Percentiles rank a stretch among this genome's conserved stretches.
phyloP scores from a whole-genome alignment of 2,113 vertebrate genomes.

The Capreolus pygargus region DNA sequence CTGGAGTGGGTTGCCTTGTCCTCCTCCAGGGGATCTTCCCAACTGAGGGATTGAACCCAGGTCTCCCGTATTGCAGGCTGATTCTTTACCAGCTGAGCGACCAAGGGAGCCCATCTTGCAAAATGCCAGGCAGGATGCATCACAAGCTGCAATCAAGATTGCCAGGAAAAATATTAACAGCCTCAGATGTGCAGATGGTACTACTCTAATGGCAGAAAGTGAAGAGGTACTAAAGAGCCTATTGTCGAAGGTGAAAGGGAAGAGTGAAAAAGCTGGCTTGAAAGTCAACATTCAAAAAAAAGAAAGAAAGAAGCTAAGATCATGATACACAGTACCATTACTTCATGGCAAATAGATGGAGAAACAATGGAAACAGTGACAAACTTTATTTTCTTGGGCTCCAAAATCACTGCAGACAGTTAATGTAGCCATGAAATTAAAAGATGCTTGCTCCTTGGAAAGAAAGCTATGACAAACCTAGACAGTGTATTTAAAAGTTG shows the following conservation, averaged over 20 bases:
- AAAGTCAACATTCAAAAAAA: neutral
- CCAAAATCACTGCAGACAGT: neutral
- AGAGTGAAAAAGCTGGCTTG: neutral
- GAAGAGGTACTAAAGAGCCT: neutral
- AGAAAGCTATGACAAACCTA: neutral
- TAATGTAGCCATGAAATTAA: neutral
- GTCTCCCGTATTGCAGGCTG: neutral
- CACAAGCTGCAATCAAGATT: neutral
- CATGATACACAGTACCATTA: neutral
- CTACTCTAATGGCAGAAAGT: neutral
- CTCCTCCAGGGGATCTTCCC: neutral
- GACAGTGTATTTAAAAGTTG: neutral
- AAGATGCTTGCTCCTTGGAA: neutral
- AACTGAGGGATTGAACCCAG: fast-evolving
- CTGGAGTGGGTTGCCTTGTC: neutral
- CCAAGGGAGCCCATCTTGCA: neutral
- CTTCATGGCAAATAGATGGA: neutral
- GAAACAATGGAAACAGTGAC: neutral
- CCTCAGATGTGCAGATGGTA: neutral
- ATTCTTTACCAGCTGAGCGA: neutral
- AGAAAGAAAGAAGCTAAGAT: neutral
- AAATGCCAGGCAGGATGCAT: neutral
- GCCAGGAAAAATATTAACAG: neutral
- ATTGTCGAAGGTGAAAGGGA: neutral
- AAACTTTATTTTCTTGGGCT: neutral